Percentiles rank a stretch among this genome's conserved stretches.
Conservation (phyloP, 2,797 vertebrate genomes). For the Acomys russatus region DNA sequence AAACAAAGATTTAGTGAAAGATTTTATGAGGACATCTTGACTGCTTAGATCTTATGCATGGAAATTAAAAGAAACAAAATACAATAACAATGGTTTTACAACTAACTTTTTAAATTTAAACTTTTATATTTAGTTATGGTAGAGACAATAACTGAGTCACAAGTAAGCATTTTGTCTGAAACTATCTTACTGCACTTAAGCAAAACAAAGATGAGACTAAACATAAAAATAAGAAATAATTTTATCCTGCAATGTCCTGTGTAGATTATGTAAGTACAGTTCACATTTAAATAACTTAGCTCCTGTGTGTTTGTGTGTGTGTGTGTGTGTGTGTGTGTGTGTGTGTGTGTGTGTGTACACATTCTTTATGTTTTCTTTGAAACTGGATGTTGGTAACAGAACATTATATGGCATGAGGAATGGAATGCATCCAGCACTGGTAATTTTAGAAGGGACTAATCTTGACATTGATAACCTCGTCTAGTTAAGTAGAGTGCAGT, state of each 20-base stretch:
- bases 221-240: not conserved
- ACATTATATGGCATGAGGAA: slow-evolving; percentile 86
- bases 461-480: slow-evolving; percentile 87
- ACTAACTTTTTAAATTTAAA: slow-evolving; percentile 73
- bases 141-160: slow-evolving; percentile 36
- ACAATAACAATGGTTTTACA: slow-evolving; percentile 67
- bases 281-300: slow-evolving; percentile 80
- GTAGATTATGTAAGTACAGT: slow-evolving; percentile 50
- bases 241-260: slow-evolving; percentile 1
- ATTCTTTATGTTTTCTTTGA: slow-evolving; percentile 80
- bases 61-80: slow-evolving; percentile 66
- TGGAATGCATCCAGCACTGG: slow-evolving; percentile 85
- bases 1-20: slow-evolving; percentile 87
- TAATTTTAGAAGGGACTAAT: slow-evolving; percentile 90
- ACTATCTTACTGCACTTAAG: not conserved
- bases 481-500: slow-evolving; percentile 83
- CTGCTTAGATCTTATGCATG: slow-evolving; percentile 79
- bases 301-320: not conserved
- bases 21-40: slow-evolving; percentile 84
- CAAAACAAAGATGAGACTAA: slow-evolving; percentile 61
- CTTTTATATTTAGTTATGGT: slow-evolving; percentile 56
- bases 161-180: not conserved
- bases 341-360: slow-evolving; percentile 64
- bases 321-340: not conserved
- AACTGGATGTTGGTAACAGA: slow-evolving; percentile 85